phyloP scores from a whole-genome alignment of 2,888 invertebrate genomes.

The Gari tellinella region DNA sequence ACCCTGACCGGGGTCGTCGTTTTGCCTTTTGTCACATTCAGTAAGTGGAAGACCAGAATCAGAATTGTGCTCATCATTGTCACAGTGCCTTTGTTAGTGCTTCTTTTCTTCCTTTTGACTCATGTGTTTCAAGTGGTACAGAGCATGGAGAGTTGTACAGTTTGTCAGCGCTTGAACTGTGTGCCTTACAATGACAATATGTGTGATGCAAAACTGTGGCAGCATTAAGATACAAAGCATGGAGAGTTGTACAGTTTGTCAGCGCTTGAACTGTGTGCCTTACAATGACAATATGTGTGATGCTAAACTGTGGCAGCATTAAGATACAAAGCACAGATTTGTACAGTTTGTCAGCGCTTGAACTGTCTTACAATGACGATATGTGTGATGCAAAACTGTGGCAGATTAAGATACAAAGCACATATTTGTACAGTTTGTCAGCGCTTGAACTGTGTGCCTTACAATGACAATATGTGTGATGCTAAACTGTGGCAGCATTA shows the following conservation, averaged over 20 bases:
- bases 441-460: slow-evolving; percentile 75
- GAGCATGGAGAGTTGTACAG: slow-evolving; percentile 51
- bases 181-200: slow-evolving; percentile 67
- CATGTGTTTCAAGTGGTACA: slow-evolving; percentile 66
- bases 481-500: slow-evolving; percentile 13
- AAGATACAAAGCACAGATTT: too few relatives aligned
- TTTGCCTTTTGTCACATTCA: slow-evolving; percentile 76
- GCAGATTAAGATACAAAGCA: too few relatives aligned
- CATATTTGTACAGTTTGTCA: too few relatives aligned
- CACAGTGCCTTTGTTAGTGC: slow-evolving; percentile 48
- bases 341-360: too few relatives aligned
- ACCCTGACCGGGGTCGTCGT: slow-evolving; percentile 66
- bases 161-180: slow-evolving; percentile 69
- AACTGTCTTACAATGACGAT: too few relatives aligned
- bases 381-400: too few relatives aligned
- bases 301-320: slow-evolving; percentile 12
- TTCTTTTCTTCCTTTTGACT: slow-evolving; percentile 49
- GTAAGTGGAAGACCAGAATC: slow-evolving; percentile 53
- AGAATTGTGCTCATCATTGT: slow-evolving; percentile 56
- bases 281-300: slow-evolving; percentile 69
- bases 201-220: slow-evolving; percentile 51
- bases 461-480: slow-evolving; percentile 67
- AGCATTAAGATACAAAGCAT: slow-evolving; percentile 56
- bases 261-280: slow-evolving; percentile 67
- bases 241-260: slow-evolving; percentile 59